Conservation (phyloP, 2,113 vertebrate genomes). For the Phrynosoma platyrhinos region DNA sequence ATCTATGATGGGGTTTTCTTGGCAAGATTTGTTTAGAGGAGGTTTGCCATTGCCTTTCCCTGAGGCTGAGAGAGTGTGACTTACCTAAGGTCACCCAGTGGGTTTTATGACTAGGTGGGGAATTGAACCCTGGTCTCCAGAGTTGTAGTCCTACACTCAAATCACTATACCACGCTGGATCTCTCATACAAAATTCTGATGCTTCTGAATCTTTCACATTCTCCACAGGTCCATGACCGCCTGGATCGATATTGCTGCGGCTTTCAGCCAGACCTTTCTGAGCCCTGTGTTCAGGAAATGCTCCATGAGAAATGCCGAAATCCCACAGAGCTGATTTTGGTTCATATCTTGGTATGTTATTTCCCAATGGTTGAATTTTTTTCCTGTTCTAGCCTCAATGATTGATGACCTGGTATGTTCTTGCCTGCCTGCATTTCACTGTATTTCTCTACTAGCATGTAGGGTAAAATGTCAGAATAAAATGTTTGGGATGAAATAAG, state of each 20-base stretch:
- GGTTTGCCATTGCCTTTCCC: too few relatives aligned
- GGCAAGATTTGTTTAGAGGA: too few relatives aligned
- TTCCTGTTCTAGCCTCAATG: neutral
- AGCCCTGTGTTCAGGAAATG: constrained; percentile 89
- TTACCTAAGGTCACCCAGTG: too few relatives aligned
- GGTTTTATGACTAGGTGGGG: too few relatives aligned
- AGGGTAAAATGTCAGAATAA: neutral
- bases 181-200: accelerated
- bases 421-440: neutral
- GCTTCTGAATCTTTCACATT: constrained; percentile 2
- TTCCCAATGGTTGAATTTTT: neutral
- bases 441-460: too few relatives aligned
- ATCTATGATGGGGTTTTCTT: too few relatives aligned
- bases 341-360: constrained; percentile 90
- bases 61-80: too few relatives aligned
- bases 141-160: too few relatives aligned
- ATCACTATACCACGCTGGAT: too few relatives aligned
- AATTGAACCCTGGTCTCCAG: too few relatives aligned
- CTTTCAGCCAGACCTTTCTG: constrained; percentile 85
- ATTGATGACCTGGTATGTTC: neutral
- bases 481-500: neutral
- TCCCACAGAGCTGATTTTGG: constrained; percentile 82
- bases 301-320: constrained; percentile 86
- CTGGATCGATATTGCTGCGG: constrained; percentile 95
- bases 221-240: constrained; percentile 88